Base-by-base conservation (phyloP, 2,113 vertebrate genomes). In the Apeltes quadracus region DNA sequence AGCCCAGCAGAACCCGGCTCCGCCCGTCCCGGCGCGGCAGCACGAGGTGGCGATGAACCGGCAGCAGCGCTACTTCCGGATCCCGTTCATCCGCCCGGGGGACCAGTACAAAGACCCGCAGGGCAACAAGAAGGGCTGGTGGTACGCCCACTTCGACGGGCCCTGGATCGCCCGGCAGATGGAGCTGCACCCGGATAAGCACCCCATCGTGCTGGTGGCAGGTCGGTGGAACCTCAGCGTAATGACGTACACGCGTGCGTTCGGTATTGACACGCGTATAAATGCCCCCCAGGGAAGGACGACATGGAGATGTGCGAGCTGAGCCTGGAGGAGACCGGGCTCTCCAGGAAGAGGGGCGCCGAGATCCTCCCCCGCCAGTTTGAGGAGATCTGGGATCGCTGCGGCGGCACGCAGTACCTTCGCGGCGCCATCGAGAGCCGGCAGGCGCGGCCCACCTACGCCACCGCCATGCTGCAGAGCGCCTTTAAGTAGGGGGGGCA, bases 281-380 rank as follows among this genome's bases (percentile, higher is more conserved):
- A 32, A 32, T 32, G 29, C 5, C 29, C 29, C 29, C 0, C 89
- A 99, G 98, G 98, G 16, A 99, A 99, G 79, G 98, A 99, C 68
- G 98, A 99, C 77, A 96, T 99, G 95, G 98, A 99, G 92, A 99
- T 99, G 98, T 99, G 98, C 3, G 98, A 99, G 94, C 93, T 99
- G 75, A 98, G 95, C 54, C 95, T 99, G 39, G 96, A 99, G 79
- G 98, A 99, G 92, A 99, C 98, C 16, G 98, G 98, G 12, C 93
- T 99, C 81, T 96, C 97, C 5, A 91, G 97, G 38, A 99, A 99
- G 85, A 90, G 96, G 0, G 98, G 98, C 0, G 97, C 98, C 0
- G 98, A 99, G 91, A 98, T 99, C 84, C 92, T 99, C n/a, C 92
- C 95, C 0, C 93, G 96, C 5, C 97, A 98, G 92, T 99, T 96